phyloP scores from a whole-genome alignment of 2,113 vertebrate species.

The Clarias magur region DNA sequence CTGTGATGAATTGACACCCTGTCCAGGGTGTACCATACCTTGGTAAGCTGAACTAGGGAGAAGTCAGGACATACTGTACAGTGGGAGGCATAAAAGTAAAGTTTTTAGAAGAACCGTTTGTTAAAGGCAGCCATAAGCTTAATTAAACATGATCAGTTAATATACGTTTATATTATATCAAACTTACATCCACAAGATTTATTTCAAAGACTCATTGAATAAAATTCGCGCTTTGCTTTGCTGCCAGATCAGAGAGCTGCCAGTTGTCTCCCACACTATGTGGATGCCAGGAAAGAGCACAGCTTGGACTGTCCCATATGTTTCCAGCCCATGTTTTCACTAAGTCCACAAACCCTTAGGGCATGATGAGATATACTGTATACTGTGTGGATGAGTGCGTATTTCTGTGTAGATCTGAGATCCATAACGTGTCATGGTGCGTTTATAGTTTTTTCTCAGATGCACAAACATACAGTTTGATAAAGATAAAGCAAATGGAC shows the following conservation, averaged over 20 bases:
- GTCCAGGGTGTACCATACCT: too few species aligned
- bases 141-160: background rate
- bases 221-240: constrained; percentile 15
- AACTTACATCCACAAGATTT: background rate
- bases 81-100: background rate
- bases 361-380: background rate
- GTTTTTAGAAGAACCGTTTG: background rate
- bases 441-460: background rate
- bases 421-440: background rate
- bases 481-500: background rate
- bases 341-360: constrained; percentile 48
- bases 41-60: background rate
- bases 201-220: constrained; percentile 32
- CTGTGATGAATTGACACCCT: too few species aligned
- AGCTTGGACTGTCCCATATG: constrained; percentile 61
- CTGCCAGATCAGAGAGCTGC: constrained; percentile 39
- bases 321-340: constrained; percentile 53
- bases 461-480: background rate
- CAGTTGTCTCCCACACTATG: constrained; percentile 36
- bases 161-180: background rate
- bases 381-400: constrained; percentile 7
- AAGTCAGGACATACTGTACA: background rate
- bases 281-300: constrained; percentile 52
- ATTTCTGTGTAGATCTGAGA: background rate
- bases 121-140: background rate